Evolutionary conservation across 2,888 invertebrate species (phyloP), one percentile per base, ranked within the genome.

Genomic region (Diadromus collaris): DNA sequence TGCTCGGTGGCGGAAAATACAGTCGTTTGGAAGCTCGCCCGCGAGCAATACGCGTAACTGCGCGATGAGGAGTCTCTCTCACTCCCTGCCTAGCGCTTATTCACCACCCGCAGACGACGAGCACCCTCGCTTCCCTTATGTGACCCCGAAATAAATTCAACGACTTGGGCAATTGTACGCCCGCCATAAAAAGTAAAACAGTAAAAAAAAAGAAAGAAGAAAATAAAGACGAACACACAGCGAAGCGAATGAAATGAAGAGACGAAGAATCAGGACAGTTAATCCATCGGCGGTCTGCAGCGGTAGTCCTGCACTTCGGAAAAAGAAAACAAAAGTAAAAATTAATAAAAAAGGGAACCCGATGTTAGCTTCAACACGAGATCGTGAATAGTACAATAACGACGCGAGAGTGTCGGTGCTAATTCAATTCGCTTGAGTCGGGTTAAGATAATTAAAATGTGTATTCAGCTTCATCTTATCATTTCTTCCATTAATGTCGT

Each of bases 11-110:
- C 68, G 76, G 54, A 70, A 77, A 68, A 79, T 81, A 83, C 79
- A 84, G 83, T 85, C 83, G 81, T 85, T 89, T 88, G 88, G 88
- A 88, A 78, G 68, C 64, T 60, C 81, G 86, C 86, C 87, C 86
- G 83, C 54, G 71, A 78, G 56, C 69, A 29, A 71, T 71, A 76
- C 68, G 76, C 76, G 78, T 71, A 77, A 70, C 78, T 51, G 69
- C 29, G 67, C 76, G 75, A 81, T 60, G 76, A 51, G 73, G 69
- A 60, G 65, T 74, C 74, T 65, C 61, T 76, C 76, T 74, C 74
- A 61, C 61, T 76, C 76, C 70, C 70, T 16, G 73, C 56, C 70
- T 70, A n/a, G 76, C 61, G 48, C 29, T 56, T 56, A 56, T 27
- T 56, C 56, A 29, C 24, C 51, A 67, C 54, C 67, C 67, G 64